phyloP scores from a whole-genome alignment of 2,113 vertebrate genomes.

The Lampris megalopsis region DNA sequence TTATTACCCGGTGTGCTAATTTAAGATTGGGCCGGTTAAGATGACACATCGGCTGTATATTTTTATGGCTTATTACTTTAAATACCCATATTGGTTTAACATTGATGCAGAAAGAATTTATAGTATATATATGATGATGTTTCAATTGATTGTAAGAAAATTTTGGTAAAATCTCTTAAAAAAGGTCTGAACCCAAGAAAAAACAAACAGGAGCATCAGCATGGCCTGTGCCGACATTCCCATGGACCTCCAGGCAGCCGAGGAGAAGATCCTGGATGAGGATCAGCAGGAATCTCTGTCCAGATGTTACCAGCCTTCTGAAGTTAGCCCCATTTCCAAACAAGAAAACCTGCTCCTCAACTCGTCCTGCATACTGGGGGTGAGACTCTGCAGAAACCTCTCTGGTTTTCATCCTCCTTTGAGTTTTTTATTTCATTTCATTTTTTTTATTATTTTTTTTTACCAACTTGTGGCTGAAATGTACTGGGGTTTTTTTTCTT shows the following conservation, averaged over 20 bases:
- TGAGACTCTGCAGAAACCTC: constrained; percentile 47
- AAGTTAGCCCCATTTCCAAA: constrained; percentile 5
- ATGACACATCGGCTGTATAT: not conserved
- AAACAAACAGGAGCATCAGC: not conserved
- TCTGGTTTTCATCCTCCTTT: no score
- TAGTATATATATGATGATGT: not conserved
- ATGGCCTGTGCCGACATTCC: constrained; percentile 73
- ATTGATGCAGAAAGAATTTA: not conserved
- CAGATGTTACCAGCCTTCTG: constrained; percentile 57
- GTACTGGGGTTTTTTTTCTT: no score
- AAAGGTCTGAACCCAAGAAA: no score
- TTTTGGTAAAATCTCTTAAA: no score
- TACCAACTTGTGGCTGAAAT: no score
- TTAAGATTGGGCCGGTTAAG: not conserved
- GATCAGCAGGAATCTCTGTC: not conserved
- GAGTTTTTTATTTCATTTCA: no score
- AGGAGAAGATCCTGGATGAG: not conserved
- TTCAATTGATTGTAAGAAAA: not conserved
- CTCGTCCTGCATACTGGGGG: constrained; percentile 58
- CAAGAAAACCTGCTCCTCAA: no score
- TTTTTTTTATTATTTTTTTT: no score
- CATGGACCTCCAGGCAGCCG: constrained; percentile 58
- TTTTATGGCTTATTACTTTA: no score
- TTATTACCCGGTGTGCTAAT: not conserved
- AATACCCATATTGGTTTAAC: no score